Evolutionary conservation across 1,140 invertebrate species (phyloP).

Genomic region (Onthophagus taurus): DNA sequence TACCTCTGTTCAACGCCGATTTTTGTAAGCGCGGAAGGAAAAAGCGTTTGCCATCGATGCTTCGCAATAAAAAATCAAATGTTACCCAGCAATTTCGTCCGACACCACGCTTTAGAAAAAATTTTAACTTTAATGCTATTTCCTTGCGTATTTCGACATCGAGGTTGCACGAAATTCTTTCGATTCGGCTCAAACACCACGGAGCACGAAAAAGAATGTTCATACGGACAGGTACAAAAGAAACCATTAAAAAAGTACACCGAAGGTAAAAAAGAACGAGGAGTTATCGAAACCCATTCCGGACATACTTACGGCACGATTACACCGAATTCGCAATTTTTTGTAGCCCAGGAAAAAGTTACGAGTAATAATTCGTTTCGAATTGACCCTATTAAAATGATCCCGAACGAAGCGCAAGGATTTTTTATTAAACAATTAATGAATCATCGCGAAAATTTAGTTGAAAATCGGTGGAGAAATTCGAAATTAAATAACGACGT

Average conservation of each 20-base stretch:
- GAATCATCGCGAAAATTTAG: slow-evolving; percentile 10
- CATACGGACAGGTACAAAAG: slow-evolving; percentile 18
- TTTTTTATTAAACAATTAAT: slow-evolving; percentile 11
- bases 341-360: slow-evolving; percentile 20
- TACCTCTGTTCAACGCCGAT: slow-evolving; percentile 29
- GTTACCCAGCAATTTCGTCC: slow-evolving; percentile 17
- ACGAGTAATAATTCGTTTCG: slow-evolving; percentile 3
- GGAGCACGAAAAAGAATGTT: slow-evolving; percentile 29
- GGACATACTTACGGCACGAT: slow-evolving; percentile 32
- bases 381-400: slow-evolving; percentile 5
- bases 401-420: slow-evolving; percentile 8
- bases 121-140: slow-evolving; percentile 25
- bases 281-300: slow-evolving; percentile 29
- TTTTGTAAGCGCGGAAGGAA: slow-evolving; percentile 22
- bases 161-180: slow-evolving; percentile 15
- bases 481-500: slow-evolving; percentile 4
- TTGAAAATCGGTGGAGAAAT: slow-evolving; percentile 11
- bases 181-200: slow-evolving; percentile 25
- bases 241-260: slow-evolving; percentile 3
- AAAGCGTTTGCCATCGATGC: slow-evolving; percentile 32
- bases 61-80: slow-evolving; percentile 16
- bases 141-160: slow-evolving; percentile 25
- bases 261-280: slow-evolving; percentile 16
- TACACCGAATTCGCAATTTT: slow-evolving; percentile 24
- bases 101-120: slow-evolving; percentile 26